Conservation (phyloP, 1,140 invertebrate species). For the Cataglyphis hispanica region DNA sequence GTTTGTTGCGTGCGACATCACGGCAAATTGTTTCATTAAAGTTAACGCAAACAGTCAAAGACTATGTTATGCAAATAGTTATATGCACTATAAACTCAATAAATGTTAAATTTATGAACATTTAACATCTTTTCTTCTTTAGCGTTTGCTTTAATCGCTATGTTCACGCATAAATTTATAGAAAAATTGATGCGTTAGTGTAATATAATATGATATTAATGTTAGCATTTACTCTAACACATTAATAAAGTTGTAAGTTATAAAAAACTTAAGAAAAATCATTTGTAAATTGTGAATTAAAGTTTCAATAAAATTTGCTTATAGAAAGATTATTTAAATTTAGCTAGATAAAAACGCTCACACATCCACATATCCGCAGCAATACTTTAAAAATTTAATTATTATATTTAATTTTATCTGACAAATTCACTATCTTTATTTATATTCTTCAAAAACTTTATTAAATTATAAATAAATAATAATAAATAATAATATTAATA, state of each 20-base stretch:
- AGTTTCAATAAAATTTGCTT: constrained; percentile 27
- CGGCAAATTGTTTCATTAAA: constrained; percentile 55
- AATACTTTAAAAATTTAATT: neutral
- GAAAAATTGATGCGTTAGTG: constrained; percentile 25
- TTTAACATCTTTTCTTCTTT: constrained; percentile 37
- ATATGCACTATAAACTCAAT: constrained; percentile 36
- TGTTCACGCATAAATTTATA: constrained; percentile 14
- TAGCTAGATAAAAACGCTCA: neutral
- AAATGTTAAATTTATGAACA: constrained; percentile 39
- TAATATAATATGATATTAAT: constrained; percentile 30
- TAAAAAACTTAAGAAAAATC: constrained; percentile 3
- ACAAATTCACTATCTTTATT: constrained; percentile 51
- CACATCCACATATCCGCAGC: no score
- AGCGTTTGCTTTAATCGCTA: neutral
- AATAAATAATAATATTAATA: no score
- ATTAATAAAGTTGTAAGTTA: constrained; percentile 15
- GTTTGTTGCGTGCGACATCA: constrained; percentile 26
- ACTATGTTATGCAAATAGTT: constrained; percentile 50
- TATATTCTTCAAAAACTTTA: constrained; percentile 52
- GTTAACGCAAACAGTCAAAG: constrained; percentile 40
- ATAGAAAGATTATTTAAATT: neutral
- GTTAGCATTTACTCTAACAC: neutral
- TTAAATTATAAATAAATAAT: no score
- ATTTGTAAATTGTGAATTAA: constrained; percentile 31
- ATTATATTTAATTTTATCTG: constrained; percentile 9